Evolutionary conservation across 1,140 invertebrate genomes (phyloP), one percentile per base, ranked within the genome.

Genomic region (Trigoniulus corallinus): DNA sequence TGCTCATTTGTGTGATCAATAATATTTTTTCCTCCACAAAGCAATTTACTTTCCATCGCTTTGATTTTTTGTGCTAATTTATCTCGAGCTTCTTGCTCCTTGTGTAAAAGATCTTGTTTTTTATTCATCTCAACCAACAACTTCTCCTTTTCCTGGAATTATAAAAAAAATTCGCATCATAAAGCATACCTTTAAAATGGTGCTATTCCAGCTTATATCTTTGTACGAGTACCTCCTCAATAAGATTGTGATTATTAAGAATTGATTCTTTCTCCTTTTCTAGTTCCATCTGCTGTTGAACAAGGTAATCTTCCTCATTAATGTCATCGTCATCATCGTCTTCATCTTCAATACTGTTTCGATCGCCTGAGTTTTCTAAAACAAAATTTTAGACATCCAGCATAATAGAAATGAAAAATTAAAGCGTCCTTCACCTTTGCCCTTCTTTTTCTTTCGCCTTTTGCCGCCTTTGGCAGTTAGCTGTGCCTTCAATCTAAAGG

Each of bases 1-100:
- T 89, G 85, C 64, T 91, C 80, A 62, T 87, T 86, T 13, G 89
- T 88, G 59, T 88, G 86, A 64, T 93, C 87, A 21, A 92, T 74
- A 44, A 95, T 81, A 64, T 88, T 88, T 63, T 85, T 88, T 7
- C 72, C 72, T 26, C 89, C 91, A 53, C 78, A 77, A 26, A 95
- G 75, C 52, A 95, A 68, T 62, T 92, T 86, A 57, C 84, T 85
- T 64, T 94, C 87, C 65, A 95, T 77, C 41, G 82, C 74, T 49
- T 71, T 61, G 55, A 78, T 71, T 62, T 78, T 72, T 52, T 61
- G 54, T 10, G 63, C 65, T 3, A 80, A 60, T 49, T 68, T 66
- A 46, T 72, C 68, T 57, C 71, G 70, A 24, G 68, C 71, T 68
- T 71, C 67, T 59, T 70, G 66, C 61, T 79, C 70, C 60, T 71